Conservation (phyloP, 2,888 invertebrate genomes). For the Micropterix aruncella region DNA sequence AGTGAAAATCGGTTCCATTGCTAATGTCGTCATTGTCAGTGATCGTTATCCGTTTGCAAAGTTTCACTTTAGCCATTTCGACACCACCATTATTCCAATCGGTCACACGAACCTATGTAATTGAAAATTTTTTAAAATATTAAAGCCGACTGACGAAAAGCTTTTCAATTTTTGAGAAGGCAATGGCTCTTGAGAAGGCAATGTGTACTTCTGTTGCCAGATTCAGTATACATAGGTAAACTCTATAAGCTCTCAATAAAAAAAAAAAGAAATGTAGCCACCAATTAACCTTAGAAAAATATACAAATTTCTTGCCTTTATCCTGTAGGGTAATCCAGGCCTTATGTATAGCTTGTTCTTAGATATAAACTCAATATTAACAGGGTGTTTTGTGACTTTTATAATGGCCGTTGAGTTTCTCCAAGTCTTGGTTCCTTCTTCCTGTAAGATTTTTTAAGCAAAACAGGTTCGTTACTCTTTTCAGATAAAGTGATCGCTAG, state of each 20-base stretch:
- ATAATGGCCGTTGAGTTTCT: conserved; percentile 46
- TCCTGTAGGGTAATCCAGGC: conserved; percentile 55
- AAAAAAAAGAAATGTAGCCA: too few relatives aligned
- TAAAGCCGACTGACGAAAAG: too few relatives aligned
- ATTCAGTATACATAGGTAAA: too few relatives aligned
- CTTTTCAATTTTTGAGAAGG: too few relatives aligned
- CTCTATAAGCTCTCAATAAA: too few relatives aligned
- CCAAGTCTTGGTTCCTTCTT: conserved; percentile 49
- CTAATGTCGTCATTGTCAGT: conserved; percentile 3
- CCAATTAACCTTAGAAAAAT: conserved; percentile 1
- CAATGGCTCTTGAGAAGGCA: too few relatives aligned
- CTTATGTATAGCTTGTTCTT: conserved; percentile 46
- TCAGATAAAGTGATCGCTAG: too few relatives aligned
- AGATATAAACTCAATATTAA: conserved; percentile 41
- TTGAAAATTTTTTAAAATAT: too few relatives aligned
- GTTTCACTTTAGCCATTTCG: conserved; percentile 18
- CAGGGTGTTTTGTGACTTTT: conserved; percentile 38
- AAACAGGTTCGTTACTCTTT: not conserved
- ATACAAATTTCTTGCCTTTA: conserved; percentile 31
- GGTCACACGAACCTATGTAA: conserved; percentile 31
- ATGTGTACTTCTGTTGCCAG: too few relatives aligned
- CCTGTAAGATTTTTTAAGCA: conserved; percentile 23
- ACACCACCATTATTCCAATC: conserved; percentile 32
- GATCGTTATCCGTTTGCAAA: conserved; percentile 21
- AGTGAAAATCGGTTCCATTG: conserved; percentile 1